Evolutionary conservation across 2,113 vertebrate genomes (phyloP), one percentile per base, ranked within the genome.

Genomic region (Macquaria ambigua): DNA sequence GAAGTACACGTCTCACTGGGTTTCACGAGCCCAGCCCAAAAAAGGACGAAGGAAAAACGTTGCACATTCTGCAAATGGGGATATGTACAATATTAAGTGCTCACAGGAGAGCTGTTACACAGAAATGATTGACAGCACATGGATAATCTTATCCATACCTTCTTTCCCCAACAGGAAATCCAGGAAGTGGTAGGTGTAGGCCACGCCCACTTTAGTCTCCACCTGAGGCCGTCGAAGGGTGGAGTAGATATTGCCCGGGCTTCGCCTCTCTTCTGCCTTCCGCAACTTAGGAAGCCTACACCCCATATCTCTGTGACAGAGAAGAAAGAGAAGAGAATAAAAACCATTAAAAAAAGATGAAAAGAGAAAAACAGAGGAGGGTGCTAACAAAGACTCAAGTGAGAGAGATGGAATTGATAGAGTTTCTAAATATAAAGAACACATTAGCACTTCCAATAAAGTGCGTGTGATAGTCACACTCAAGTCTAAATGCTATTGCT

Each of bases 231-330:
- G 95, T 89, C 97, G 97, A 83, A 99, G 92, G 34, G 98, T 99
- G 53, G 98, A 99, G 88, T 98, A 99, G 94, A 99, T 99, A 83
- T 99, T 99, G 48, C 98, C 98, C 10, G 98, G 98, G 78, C 97
- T 96, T 86, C 94, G 97, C 77, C 82, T 90, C 58, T 98, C 98
- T 85, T 98, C 97, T 0, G 94, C 95, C 82, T 97, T 98, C 92
- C 96, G 95, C 81, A 98, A 89, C 89, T 99, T 99, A 74, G 97
- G 98, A 88, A 99, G 92, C 91, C 97, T 95, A 75, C 98, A 99
- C 93, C 98, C 98, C 98, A 99, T 99, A 81, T 91, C 82, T 90
- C 80, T 93, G 90, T 62, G 23, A 34, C 8, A 67, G 21, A 78
- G 67, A 11, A 31, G 21, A 67, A 77, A 21, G 31, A 58, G 52